Conservation (phyloP, 1,140 invertebrate species). For the Drosophila paulistorum region DNA sequence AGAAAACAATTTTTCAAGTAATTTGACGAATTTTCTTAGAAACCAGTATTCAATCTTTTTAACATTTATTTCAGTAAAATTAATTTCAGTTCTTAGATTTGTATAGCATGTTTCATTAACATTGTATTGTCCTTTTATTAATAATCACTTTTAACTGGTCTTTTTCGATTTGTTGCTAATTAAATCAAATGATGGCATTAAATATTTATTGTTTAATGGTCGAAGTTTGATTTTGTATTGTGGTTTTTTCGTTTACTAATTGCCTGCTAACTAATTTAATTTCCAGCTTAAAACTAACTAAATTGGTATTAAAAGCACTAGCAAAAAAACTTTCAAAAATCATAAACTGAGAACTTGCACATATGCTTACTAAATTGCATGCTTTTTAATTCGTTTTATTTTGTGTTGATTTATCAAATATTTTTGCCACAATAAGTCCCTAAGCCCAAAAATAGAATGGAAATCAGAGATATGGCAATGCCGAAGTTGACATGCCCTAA, state of each 20-base stretch:
- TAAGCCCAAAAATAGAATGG: background rate
- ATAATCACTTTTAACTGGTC: constrained; percentile 17
- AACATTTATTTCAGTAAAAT: background rate
- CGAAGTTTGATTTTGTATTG: constrained; percentile 37
- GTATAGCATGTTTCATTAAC: constrained; percentile 34
- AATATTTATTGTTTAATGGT: constrained; percentile 57
- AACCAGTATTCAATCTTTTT: background rate
- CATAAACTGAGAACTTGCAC: background rate
- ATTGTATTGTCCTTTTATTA: constrained; percentile 25
- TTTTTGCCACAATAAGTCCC: constrained; percentile 6
- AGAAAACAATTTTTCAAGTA: background rate
- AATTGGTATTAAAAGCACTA: constrained; percentile 4
- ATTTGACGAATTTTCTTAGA: background rate
- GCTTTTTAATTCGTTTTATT: background rate
- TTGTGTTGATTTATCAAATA: constrained; percentile 9
- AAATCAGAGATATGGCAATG: background rate
- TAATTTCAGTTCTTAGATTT: background rate
- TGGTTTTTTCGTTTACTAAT: constrained; percentile 48
- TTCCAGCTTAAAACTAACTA: constrained; percentile 28
- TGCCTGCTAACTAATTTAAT: constrained; percentile 64
- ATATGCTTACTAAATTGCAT: background rate
- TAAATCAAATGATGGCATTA: constrained; percentile 61
- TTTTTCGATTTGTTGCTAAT: constrained; percentile 48
- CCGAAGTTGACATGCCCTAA: background rate
- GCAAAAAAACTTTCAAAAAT: background rate